phyloP scores from a whole-genome alignment of 2,888 invertebrate genomes.

The Hedychridium roseum region DNA sequence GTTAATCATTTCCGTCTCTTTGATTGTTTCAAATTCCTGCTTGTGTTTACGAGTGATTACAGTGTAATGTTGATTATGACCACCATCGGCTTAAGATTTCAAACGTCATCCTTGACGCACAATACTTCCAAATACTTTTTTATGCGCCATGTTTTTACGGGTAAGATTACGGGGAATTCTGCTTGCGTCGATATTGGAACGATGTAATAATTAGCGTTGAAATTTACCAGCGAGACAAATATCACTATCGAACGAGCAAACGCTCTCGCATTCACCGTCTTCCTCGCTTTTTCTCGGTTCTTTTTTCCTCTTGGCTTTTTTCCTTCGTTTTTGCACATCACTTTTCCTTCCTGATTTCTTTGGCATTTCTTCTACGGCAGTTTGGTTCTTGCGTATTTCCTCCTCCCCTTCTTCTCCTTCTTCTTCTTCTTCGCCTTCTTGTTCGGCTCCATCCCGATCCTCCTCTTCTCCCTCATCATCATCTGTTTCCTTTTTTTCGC shows the following conservation, averaged over 20 bases:
- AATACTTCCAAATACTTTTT: too few relatives aligned
- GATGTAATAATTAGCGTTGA: too few relatives aligned
- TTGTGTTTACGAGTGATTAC: too few relatives aligned
- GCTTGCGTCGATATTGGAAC: too few relatives aligned
- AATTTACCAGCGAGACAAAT: conserved; percentile 42
- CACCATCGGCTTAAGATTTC: too few relatives aligned
- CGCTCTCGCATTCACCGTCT: conserved; percentile 32
- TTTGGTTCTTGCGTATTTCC: conserved; percentile 4
- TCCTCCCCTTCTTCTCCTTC: not conserved
- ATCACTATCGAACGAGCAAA: conserved; percentile 47
- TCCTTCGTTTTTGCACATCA: not conserved
- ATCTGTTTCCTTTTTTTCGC: not conserved
- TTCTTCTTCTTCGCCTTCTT: conserved; percentile 1
- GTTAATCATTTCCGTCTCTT: too few relatives aligned
- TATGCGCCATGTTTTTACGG: too few relatives aligned
- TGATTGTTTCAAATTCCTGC: too few relatives aligned
- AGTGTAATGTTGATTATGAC: too few relatives aligned
- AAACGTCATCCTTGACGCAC: too few relatives aligned
- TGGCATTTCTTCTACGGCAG: conserved; percentile 6
- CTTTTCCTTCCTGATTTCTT: conserved; percentile 4
- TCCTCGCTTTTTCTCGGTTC: conserved; percentile 8
- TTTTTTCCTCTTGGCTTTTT: conserved; percentile 7
- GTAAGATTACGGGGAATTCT: too few relatives aligned
- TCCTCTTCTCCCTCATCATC: conserved; percentile 3
- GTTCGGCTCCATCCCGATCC: not conserved